Conservation (phyloP, 2,113 vertebrate species). For the Nipponia nippon region DNA sequence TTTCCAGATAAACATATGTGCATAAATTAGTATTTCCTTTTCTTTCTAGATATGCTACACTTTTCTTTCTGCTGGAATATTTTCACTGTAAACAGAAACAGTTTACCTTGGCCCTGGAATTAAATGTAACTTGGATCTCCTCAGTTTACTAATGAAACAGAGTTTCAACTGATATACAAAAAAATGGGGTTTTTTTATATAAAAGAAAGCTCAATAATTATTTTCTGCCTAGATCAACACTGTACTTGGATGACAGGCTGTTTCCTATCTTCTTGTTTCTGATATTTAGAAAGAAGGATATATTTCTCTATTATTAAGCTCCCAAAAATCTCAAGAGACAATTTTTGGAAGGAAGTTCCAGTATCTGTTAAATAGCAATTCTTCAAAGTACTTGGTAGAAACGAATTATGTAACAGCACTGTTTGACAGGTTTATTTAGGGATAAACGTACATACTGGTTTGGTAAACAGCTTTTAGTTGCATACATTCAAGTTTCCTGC, state of each 20-base stretch:
- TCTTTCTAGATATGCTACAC: background rate
- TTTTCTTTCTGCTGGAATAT: background rate
- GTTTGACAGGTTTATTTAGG: background rate
- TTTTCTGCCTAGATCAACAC: background rate
- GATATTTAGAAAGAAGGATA: background rate
- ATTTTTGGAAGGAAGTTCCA: background rate
- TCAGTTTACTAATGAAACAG: background rate
- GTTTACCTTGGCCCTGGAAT: background rate
- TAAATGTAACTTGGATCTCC: background rate
- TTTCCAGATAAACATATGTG: background rate
- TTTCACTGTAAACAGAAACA: background rate
- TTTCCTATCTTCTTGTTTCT: background rate
- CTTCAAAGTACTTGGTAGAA: background rate
- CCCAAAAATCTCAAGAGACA: background rate
- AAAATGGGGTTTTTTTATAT: background rate
- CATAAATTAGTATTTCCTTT: conserved; percentile 5
- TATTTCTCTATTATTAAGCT: background rate
- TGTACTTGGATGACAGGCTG: background rate
- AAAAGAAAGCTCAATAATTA: background rate
- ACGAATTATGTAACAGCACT: background rate
- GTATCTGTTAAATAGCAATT: background rate
- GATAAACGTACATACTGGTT: background rate
- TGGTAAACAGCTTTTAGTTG: background rate
- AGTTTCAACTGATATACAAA: background rate
- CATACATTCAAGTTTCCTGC: background rate